These are phyloP conservation scores for Drosophila helvetica DNA, from an alignment of 2,888 invertebrate genomes.

Conservation along the genomic window DNA sequence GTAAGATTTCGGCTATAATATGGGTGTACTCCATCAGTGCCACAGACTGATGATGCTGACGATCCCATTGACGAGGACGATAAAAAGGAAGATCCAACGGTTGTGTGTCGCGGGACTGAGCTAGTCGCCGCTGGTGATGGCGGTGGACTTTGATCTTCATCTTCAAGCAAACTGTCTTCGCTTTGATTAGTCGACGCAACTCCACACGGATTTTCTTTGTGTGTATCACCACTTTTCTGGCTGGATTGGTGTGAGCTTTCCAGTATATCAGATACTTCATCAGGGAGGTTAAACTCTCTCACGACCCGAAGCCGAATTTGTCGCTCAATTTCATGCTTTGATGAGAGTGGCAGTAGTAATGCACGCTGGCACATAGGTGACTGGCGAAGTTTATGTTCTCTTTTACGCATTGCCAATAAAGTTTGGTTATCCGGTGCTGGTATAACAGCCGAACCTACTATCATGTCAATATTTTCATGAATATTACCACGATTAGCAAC, in stretches of 20 bases:
- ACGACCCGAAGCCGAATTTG: constrained; percentile 95
- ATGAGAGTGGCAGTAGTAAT: constrained; percentile 89
- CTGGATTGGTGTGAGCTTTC: constrained; percentile 85
- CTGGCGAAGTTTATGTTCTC: constrained; percentile 92
- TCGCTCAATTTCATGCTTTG: constrained; percentile 90
- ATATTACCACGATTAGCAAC: constrained; percentile 67
- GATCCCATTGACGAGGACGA: constrained; percentile 80
- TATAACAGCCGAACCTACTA: constrained; percentile 87
- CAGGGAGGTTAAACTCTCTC: constrained; percentile 96
- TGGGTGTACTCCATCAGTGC: constrained; percentile 80
- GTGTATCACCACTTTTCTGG: constrained; percentile 57
- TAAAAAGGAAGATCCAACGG: constrained; percentile 75
- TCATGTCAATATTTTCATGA: constrained; percentile 87
- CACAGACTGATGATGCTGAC: constrained; percentile 73
- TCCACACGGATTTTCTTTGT: constrained; percentile 44
- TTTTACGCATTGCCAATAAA: constrained; percentile 91
- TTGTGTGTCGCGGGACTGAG: constrained; percentile 58
- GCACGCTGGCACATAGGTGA: constrained; percentile 92
- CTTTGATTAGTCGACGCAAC: constrained; percentile 76
- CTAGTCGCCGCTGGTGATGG: constrained; percentile 84
- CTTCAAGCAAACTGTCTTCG: constrained; percentile 78
- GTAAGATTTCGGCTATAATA: constrained; percentile 87
- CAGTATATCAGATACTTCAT: constrained; percentile 91
- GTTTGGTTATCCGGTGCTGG: constrained; percentile 91
- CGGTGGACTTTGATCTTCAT: constrained; percentile 82